Evolutionary conservation across 2,888 invertebrate species (phyloP), one percentile per base, ranked within the genome.

Genomic region (Lucinisca nassula): DNA sequence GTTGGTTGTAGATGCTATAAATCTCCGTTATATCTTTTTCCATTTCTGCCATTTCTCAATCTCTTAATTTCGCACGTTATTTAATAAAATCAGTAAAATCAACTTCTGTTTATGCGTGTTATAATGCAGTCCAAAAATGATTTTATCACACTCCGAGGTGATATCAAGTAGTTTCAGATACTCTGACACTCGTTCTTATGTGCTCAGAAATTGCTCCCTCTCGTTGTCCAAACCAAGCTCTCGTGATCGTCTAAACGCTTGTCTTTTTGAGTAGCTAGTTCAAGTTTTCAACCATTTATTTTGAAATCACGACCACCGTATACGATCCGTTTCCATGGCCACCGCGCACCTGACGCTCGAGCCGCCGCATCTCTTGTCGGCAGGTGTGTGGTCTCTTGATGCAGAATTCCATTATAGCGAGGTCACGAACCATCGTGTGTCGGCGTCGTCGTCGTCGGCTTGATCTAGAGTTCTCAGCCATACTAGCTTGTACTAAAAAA

Each of bases 321-420:
- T 67, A 67, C 45, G 45, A 45, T 45, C 45, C 17, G 45, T 45
- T 45, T 3, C 61, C 61, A 17, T 24, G 67, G 8, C 27, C 27
- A 67, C 35, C 17, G 55, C 55, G 21, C n/a, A 21, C 17, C 21
- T 67, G 35, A 12, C 35, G 67, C 30, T 67, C 67, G 10, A 32
- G 67, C 4, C 35, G 35, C 35, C 67, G 67, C 67, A 67, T 67
- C 17, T 67, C 35, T 35, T 67, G 30, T 10, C 67, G 67, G n/a
- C 67, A 67, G 1, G 8, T 6, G 35, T 67, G 67, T 35, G 67
- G 67, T 12, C 67, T 21, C 21, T 35, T 10, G 67, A 67, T 67
- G 67, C 67, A 67, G 67, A 67, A 67, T 30, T 67, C 67, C 67
- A 67, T 67, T 6, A 67, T 67, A 17, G 67, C 67, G 4, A 67